Evolutionary conservation across 1,140 invertebrate species (phyloP).

Genomic region (Homarus americanus): DNA sequence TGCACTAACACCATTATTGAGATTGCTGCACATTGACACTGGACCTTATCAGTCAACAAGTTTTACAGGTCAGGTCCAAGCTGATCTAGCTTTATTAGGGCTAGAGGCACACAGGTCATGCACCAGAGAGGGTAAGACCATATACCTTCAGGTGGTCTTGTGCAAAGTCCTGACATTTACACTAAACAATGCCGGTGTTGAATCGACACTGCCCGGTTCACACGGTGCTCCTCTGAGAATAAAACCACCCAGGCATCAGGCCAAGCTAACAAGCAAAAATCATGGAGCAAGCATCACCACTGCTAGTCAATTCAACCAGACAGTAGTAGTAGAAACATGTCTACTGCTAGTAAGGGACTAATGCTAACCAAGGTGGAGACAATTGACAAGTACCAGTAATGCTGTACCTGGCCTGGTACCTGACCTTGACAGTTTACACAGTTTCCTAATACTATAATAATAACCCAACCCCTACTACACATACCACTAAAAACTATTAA

Average conservation of each 20-base stretch:
- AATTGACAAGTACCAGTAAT: slow-evolving; percentile 47
- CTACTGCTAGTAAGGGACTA: slow-evolving; percentile 49
- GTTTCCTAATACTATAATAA: slow-evolving; percentile 60
- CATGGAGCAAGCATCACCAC: slow-evolving; percentile 10
- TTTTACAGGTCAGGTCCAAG: slow-evolving; percentile 6
- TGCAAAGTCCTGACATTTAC: slow-evolving; percentile 14
- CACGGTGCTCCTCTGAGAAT: slow-evolving; percentile 37
- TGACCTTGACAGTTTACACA: slow-evolving; percentile 42
- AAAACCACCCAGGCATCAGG: slow-evolving; percentile 40
- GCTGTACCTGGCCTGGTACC: slow-evolving; percentile 36
- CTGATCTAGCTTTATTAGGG: slow-evolving; percentile 27
- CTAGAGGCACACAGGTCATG: slow-evolving; percentile 24
- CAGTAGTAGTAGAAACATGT: slow-evolving; percentile 26
- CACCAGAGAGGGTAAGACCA: neutral
- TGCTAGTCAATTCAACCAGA: slow-evolving; percentile 4
- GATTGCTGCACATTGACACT: slow-evolving; percentile 40
- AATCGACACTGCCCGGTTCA: slow-evolving; percentile 17
- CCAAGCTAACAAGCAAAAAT: slow-evolving; percentile 62
- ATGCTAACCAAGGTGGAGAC: slow-evolving; percentile 47
- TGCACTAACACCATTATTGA: slow-evolving; percentile 40
- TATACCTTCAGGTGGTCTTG: slow-evolving; percentile 12
- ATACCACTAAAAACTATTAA: slow-evolving; percentile 60
- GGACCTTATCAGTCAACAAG: neutral
- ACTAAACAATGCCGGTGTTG: slow-evolving; percentile 25
- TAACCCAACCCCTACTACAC: slow-evolving; percentile 61